Percentiles rank a stretch among this genome's conserved stretches.
These are phyloP conservation scores for Bacillus rossius DNA, from an alignment of 1,140 invertebrate genomes.

Conservation along the genomic window DNA sequence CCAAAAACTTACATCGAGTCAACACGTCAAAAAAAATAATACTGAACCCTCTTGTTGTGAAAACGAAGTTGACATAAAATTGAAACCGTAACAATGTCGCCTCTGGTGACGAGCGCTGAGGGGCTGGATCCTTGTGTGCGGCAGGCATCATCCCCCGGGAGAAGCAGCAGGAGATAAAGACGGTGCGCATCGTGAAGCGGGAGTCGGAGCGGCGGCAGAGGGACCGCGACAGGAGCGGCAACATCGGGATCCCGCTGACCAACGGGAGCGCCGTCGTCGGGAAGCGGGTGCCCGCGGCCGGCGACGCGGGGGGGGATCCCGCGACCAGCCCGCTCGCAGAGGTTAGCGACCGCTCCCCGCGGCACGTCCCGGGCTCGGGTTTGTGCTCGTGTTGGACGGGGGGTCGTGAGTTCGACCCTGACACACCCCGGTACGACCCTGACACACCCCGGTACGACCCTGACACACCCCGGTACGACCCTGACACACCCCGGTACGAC, in stretches of 20 bases:
- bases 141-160: constrained; percentile 68
- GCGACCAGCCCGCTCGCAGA: constrained; percentile 23
- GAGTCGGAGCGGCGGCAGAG: constrained; percentile 80
- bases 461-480: too few relatives aligned
- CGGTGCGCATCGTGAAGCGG: constrained; percentile 87
- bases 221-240: constrained; percentile 51
- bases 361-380: too few relatives aligned
- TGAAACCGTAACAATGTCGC: too few relatives aligned
- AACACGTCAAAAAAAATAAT: neutral
- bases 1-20: too few relatives aligned
- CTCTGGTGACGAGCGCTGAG: too few relatives aligned
- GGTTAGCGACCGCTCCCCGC: neutral
- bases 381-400: too few relatives aligned
- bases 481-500: too few relatives aligned
- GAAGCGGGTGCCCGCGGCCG: constrained; percentile 34
- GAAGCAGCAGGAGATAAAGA: constrained; percentile 85
- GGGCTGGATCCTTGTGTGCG: constrained; percentile 22
- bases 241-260: constrained; percentile 44
- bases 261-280: constrained; percentile 31
- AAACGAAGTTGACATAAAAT: too few relatives aligned
- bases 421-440: too few relatives aligned
- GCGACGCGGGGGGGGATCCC: constrained; percentile 34
- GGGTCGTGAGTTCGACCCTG: too few relatives aligned
- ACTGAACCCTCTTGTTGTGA: neutral
- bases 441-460: too few relatives aligned